Percentiles rank a stretch among this genome's conserved stretches.
phyloP scores from a whole-genome alignment of 2,113 vertebrate genomes.

The Stegostoma tigrinum region DNA sequence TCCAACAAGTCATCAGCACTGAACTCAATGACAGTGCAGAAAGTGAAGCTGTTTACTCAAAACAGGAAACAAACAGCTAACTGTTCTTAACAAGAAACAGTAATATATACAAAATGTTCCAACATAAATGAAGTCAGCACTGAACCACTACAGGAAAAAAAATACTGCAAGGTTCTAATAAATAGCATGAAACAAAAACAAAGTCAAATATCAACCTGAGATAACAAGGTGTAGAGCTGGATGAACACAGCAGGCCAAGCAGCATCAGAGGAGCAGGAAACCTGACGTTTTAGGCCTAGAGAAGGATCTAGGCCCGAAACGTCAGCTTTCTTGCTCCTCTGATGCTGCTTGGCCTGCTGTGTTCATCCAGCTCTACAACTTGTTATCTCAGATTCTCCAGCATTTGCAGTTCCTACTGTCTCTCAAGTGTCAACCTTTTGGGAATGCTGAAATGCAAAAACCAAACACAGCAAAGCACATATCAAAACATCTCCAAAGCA shows the following conservation, averaged over 20 bases:
- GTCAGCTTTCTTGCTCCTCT: too few species aligned
- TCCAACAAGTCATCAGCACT: not conserved
- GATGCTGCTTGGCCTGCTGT: too few species aligned
- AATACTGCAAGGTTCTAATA: not conserved
- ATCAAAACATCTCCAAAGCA: not conserved
- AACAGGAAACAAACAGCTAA: not conserved
- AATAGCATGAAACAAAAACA: not conserved
- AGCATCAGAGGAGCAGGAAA: too few species aligned
- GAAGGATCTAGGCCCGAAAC: too few species aligned
- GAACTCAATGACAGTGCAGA: not conserved
- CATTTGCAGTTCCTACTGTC: too few species aligned
- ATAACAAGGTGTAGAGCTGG: too few species aligned
- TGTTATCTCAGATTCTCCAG: too few species aligned
- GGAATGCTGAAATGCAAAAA: not conserved
- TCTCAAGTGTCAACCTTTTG: not conserved
- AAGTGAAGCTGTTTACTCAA: not conserved
- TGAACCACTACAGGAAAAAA: not conserved
- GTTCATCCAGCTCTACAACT: too few species aligned
- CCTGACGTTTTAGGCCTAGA: too few species aligned
- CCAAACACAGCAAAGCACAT: not conserved
- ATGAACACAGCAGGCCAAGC: too few species aligned
- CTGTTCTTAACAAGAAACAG: not conserved
- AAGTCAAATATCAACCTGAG: conserved; percentile 7
- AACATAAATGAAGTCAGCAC: not conserved
- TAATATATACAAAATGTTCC: not conserved